Percentiles rank a stretch among this genome's conserved stretches.
Evolutionary conservation across 2,888 invertebrate genomes (phyloP).

Genomic region (Melieria omissa): DNA sequence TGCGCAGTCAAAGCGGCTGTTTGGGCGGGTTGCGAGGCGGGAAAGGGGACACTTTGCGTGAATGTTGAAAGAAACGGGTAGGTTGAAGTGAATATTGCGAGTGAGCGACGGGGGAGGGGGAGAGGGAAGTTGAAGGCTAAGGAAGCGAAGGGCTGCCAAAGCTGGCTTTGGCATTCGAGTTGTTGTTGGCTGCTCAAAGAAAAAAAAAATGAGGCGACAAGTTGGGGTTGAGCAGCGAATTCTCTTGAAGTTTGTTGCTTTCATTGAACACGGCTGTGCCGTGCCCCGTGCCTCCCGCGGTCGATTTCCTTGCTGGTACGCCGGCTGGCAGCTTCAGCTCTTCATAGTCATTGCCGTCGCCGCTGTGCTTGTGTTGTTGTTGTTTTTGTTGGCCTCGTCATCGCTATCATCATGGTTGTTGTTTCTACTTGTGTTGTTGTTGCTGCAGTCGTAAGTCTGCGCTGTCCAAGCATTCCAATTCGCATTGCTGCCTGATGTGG

Average conservation of each 20-base stretch:
- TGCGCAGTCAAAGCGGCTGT: too few relatives aligned
- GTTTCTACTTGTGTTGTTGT: constrained; percentile 17
- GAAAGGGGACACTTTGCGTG: too few relatives aligned
- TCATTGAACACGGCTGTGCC: neutral
- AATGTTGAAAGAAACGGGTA: too few relatives aligned
- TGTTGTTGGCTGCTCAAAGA: too few relatives aligned
- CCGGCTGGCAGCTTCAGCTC: constrained; percentile 40
- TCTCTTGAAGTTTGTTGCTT: neutral
- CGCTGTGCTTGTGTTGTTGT: neutral
- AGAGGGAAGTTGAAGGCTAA: neutral
- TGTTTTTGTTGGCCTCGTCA: too few relatives aligned
- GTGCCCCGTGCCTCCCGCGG: neutral
- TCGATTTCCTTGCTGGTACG: neutral
- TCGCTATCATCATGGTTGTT: neutral
- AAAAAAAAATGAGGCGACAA: too few relatives aligned
- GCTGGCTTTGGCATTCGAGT: neutral
- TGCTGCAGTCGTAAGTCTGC: constrained; percentile 29
- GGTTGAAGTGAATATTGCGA: too few relatives aligned
- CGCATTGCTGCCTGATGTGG: too few relatives aligned
- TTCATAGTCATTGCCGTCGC: constrained; percentile 48
- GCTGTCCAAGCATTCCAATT: too few relatives aligned
- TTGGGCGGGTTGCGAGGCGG: too few relatives aligned
- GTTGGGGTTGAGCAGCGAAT: too few relatives aligned
- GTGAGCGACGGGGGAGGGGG: too few relatives aligned
- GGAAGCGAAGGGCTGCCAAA: constrained; percentile 3